Evolutionary conservation across 2,113 vertebrate species (phyloP).

Genomic region (Callipepla squamata): DNA sequence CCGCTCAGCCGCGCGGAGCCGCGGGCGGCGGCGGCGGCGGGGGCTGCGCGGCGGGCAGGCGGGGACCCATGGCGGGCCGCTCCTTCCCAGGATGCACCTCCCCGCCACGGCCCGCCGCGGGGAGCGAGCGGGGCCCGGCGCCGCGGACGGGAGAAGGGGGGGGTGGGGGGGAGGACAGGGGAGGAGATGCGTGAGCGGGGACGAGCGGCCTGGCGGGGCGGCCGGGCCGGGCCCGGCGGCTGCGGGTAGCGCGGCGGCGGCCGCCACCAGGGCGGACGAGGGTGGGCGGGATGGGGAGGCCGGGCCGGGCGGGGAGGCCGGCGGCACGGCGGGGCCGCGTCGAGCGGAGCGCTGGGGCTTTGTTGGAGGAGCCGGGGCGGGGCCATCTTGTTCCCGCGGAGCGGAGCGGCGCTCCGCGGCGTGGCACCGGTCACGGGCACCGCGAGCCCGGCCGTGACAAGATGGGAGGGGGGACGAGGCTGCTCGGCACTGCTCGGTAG

Average conservation of each 20-base stretch:
- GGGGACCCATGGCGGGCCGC: constrained; percentile 39
- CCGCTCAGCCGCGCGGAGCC: neutral
- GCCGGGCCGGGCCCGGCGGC: too few species aligned
- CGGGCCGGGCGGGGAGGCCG: neutral
- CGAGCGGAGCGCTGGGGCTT: constrained; percentile 28
- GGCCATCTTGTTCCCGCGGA: constrained; percentile 45
- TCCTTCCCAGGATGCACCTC: constrained; percentile 48
- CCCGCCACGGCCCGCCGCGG: neutral
- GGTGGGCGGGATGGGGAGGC: neutral
- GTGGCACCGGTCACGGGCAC: too few species aligned
- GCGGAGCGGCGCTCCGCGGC: constrained; percentile 1
- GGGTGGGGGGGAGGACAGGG: neutral
- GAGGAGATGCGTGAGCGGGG: too few species aligned
- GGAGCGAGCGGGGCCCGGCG: neutral
- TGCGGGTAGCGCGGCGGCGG: too few species aligned
- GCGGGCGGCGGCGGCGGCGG: neutral
- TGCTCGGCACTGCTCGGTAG: too few species aligned
- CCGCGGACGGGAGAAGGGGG: neutral
- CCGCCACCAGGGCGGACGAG: neutral
- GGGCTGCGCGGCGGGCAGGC: neutral
- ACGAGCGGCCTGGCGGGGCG: too few species aligned
- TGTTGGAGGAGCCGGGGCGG: constrained; percentile 60
- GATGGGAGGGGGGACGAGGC: too few species aligned
- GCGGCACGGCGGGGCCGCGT: neutral
- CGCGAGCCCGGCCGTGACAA: too few species aligned